Evolutionary conservation across 1,140 invertebrate species (phyloP).

Genomic region (Coboldia fuscipes): DNA sequence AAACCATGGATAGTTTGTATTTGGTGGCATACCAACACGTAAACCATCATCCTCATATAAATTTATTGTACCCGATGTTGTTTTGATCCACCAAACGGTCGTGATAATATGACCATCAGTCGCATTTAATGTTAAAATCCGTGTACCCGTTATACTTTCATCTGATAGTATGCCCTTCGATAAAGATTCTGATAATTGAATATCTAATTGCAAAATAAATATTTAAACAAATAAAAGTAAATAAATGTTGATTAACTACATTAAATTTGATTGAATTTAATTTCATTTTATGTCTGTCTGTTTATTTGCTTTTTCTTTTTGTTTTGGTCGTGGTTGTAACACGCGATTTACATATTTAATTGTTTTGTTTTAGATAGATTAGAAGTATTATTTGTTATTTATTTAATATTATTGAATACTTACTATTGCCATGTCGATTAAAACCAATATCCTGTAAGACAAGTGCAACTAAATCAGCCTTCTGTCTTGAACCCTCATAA

Average conservation of each 20-base stretch:
- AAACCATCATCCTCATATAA: slow-evolving; percentile 23
- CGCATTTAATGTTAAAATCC: slow-evolving; percentile 35
- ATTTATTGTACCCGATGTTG: slow-evolving; percentile 24
- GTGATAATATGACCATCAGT: slow-evolving; percentile 29
- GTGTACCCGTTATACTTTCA: slow-evolving; percentile 26
- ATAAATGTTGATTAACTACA: too few species aligned
- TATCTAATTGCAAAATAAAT: slow-evolving; percentile 22
- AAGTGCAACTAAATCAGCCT: slow-evolving; percentile 46
- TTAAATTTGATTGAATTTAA: too few species aligned
- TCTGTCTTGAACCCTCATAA: slow-evolving; percentile 44
- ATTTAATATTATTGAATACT: too few species aligned
- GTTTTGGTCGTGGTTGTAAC: too few species aligned
- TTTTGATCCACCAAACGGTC: slow-evolving; percentile 31
- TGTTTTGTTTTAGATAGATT: neutral
- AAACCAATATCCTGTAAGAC: slow-evolving; percentile 45
- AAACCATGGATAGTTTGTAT: slow-evolving; percentile 30
- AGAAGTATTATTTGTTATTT: neutral
- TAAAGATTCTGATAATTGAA: slow-evolving; percentile 33
- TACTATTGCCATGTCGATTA: slow-evolving; percentile 35
- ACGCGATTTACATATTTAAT: slow-evolving; percentile 1
- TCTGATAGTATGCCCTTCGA: slow-evolving; percentile 33
- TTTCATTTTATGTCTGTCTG: too few species aligned
- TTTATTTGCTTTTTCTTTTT: too few species aligned
- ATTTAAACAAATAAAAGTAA: neutral
- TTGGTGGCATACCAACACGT: slow-evolving; percentile 26